Evolutionary conservation across 2,797 vertebrate species (phyloP).

Genomic region (Petrocephalus sullivani): DNA sequence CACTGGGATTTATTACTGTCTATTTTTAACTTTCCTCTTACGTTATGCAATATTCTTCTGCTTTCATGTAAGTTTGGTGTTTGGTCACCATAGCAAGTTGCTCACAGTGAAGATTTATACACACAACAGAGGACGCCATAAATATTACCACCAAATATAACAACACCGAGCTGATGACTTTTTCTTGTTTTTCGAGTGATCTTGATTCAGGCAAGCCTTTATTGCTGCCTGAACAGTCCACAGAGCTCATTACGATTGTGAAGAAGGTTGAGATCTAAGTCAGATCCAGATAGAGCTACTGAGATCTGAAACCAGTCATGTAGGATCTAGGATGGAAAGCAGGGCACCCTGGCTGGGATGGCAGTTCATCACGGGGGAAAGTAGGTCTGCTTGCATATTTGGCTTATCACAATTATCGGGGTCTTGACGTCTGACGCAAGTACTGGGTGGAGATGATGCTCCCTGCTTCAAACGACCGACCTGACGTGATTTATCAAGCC

Average conservation of each 20-base stretch:
- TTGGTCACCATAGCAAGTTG: not conserved
- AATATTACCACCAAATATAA: not conserved
- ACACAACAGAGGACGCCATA: not conserved
- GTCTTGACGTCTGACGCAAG: not conserved
- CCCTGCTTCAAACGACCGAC: not conserved
- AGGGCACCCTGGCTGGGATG: not conserved
- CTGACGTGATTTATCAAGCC: not conserved
- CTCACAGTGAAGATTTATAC: not conserved
- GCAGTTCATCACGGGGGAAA: not conserved
- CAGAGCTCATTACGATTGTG: not conserved
- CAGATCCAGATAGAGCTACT: not conserved
- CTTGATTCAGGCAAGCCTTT: not conserved
- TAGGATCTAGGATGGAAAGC: not conserved
- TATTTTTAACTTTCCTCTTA: constrained; percentile 10
- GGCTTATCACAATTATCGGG: not conserved
- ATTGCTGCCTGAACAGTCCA: not conserved
- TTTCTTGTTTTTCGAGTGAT: not conserved
- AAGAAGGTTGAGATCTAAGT: not conserved
- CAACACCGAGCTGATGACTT: not conserved
- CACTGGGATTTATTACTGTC: constrained; percentile 19
- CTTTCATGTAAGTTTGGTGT: not conserved
- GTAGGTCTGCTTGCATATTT: not conserved
- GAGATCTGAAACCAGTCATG: not conserved
- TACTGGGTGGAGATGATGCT: not conserved
- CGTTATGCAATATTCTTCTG: not conserved